Evolutionary conservation across 2,113 vertebrate species (phyloP).

Genomic region (Ia io): DNA sequence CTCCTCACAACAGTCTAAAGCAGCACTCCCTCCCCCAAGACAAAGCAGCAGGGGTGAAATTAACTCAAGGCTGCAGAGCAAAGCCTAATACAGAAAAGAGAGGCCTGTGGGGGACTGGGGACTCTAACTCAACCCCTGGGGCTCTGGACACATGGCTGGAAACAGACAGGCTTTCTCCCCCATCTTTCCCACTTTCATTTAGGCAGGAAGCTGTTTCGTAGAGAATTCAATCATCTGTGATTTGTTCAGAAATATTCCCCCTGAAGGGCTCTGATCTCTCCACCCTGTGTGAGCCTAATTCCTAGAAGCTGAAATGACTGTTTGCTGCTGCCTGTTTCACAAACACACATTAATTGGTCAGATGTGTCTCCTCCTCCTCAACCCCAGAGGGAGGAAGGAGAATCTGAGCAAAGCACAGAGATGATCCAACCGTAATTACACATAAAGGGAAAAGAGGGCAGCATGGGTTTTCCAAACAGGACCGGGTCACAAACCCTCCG

Average conservation of each 20-base stretch:
- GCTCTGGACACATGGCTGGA: conserved; percentile 65
- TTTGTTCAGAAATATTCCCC: conserved; percentile 64
- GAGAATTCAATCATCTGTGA: conserved; percentile 55
- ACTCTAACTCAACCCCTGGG: conserved; percentile 53
- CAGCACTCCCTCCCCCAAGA: conserved; percentile 72
- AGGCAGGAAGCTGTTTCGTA: conserved; percentile 35
- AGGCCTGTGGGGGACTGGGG: conserved; percentile 51
- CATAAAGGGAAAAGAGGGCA: conserved; percentile 74
- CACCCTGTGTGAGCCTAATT: conserved; percentile 75
- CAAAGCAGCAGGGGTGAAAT: conserved; percentile 77
- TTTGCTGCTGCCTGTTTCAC: conserved; percentile 78
- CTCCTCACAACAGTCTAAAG: conserved; percentile 64
- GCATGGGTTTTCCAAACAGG: conserved; percentile 61
- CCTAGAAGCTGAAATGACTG: conserved; percentile 78
- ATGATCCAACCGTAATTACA: conserved; percentile 74
- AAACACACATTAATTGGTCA: conserved; percentile 79
- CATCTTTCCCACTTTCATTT: conserved; percentile 35
- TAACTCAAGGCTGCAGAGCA: conserved; percentile 69
- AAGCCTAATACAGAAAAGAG: conserved; percentile 60
- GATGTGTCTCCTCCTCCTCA: conserved; percentile 77
- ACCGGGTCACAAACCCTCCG: conserved; percentile 61
- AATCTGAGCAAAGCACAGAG: conserved; percentile 70
- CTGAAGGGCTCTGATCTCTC: conserved; percentile 54
- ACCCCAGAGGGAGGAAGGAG: conserved; percentile 74
- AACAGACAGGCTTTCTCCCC: conserved; percentile 47